These are phyloP conservation scores for Poeciliopsis occidentalis DNA, from an alignment of 2,113 vertebrate genomes.

Conservation along the genomic window DNA sequence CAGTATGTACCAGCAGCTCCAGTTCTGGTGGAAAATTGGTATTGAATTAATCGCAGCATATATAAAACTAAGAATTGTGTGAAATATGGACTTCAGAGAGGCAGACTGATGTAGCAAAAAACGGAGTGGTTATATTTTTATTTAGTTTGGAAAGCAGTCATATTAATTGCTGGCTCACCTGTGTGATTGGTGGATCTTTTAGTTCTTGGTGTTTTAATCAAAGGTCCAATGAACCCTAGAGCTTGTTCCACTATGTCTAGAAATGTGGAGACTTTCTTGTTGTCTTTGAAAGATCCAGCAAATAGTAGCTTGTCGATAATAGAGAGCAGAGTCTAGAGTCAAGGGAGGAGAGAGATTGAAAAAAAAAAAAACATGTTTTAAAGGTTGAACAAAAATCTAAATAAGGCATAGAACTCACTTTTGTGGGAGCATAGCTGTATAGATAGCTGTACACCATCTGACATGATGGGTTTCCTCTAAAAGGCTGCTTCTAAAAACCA, in stretches of 20 bases:
- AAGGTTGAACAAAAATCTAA: constrained; percentile 15
- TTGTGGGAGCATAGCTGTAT: neutral
- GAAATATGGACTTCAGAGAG: neutral
- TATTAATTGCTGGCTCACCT: constrained; percentile 45
- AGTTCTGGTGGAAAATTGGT: constrained; percentile 70
- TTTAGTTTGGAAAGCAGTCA: neutral
- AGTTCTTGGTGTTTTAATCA: constrained; percentile 17
- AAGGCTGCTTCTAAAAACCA: neutral
- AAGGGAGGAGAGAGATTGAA: constrained; percentile 20
- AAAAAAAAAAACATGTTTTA: neutral
- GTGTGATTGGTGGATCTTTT: constrained; percentile 4
- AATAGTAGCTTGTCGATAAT: constrained; percentile 62
- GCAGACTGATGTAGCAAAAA: neutral
- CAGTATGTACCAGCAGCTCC: constrained; percentile 58
- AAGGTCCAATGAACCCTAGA: constrained; percentile 55
- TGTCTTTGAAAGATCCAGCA: constrained; percentile 20
- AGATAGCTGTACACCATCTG: constrained; percentile 18
- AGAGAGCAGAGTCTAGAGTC: constrained; percentile 57
- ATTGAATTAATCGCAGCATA: neutral
- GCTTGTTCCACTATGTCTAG: constrained; percentile 57
- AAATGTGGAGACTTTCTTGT: constrained; percentile 58
- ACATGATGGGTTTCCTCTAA: constrained; percentile 12
- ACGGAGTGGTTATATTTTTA: neutral
- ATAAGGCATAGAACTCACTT: constrained; percentile 25
- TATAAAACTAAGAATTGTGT: neutral